Conservation (phyloP, 2,888 invertebrate genomes). For the Noctua janthina region DNA sequence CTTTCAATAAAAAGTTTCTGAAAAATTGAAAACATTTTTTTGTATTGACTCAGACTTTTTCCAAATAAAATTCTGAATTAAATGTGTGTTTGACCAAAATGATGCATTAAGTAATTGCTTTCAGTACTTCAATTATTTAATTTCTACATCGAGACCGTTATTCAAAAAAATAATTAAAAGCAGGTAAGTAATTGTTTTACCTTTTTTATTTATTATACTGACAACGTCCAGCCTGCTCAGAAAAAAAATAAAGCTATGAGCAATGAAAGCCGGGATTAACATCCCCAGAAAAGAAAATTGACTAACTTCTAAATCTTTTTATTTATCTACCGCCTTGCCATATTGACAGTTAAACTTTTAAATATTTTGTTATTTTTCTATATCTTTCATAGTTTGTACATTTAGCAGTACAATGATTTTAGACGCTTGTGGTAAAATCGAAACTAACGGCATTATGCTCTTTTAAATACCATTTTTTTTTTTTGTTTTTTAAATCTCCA, state of each 20-base stretch:
- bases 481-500: not conserved
- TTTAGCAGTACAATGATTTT: too few species aligned
- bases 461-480: too few species aligned
- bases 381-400: not conserved
- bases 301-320: not conserved
- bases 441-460: too few species aligned
- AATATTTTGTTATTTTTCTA: not conserved
- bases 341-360: not conserved
- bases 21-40: not conserved
- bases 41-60: not conserved
- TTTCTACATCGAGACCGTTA: not conserved
- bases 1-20: constrained; percentile 24
- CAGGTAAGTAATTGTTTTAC: not conserved
- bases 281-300: not conserved
- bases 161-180: not conserved
- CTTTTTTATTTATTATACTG: not conserved
- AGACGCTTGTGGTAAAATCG: too few species aligned
- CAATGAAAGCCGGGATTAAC: not conserved
- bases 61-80: not conserved
- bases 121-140: not conserved
- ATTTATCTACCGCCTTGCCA: not conserved
- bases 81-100: not conserved
- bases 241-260: not conserved
- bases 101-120: not conserved
- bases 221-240: not conserved